phyloP scores from a whole-genome alignment of 2,113 vertebrate genomes.

The Myiagra hebetior region DNA sequence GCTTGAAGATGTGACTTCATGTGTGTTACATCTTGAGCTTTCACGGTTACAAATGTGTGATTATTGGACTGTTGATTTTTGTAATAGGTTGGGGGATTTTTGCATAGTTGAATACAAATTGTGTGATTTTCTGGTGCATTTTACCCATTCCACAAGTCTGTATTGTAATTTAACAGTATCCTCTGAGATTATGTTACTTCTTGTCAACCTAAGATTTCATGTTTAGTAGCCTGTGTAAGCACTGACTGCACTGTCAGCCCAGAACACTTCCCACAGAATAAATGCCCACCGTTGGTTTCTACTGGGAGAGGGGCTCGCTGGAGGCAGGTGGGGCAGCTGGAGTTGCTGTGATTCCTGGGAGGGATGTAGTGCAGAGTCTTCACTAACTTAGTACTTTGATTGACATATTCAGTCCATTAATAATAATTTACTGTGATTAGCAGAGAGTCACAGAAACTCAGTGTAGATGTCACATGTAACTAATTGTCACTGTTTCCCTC shows the following conservation, averaged over 20 bases:
- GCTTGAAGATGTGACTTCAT: not conserved
- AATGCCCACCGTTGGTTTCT: slow-evolving; percentile 83
- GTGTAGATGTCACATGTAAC: not conserved
- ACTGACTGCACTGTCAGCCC: not conserved
- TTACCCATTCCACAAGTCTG: not conserved
- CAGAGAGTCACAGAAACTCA: not conserved
- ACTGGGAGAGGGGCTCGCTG: slow-evolving; percentile 76
- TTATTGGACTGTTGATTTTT: not conserved
- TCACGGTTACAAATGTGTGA: not conserved
- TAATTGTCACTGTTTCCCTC: not conserved
- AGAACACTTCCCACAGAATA: slow-evolving; percentile 77
- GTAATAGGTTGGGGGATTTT: not conserved
- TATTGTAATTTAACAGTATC: not conserved
- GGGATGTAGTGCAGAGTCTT: not conserved
- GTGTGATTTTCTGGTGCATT: not conserved
- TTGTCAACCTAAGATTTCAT: not conserved
- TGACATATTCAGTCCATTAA: not conserved
- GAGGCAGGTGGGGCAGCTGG: slow-evolving; percentile 79
- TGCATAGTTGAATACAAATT: not conserved
- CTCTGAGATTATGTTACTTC: not conserved
- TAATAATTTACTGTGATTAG: not conserved
- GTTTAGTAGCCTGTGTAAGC: not conserved
- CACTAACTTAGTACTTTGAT: not conserved
- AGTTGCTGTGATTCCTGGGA: slow-evolving; percentile 73
- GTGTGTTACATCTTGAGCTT: not conserved